A percentile compares a stretch with the other conserved stretches of the same genome.
phyloP scores from a whole-genome alignment of 2,113 vertebrate species.

The Rallus limicola region DNA sequence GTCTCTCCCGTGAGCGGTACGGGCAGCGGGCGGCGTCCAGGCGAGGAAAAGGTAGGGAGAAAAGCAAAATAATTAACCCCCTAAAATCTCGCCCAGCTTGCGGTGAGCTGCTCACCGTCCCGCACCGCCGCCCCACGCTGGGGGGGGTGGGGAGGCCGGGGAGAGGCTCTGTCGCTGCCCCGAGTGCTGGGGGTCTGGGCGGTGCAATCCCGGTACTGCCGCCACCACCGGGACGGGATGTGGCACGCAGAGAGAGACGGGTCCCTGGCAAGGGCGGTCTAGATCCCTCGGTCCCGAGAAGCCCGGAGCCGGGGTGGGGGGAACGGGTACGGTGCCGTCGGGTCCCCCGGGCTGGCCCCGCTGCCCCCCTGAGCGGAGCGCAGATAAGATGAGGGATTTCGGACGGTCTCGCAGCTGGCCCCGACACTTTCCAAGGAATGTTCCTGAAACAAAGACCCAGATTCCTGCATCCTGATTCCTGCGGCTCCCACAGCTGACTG shows the following conservation, averaged over 20 bases:
- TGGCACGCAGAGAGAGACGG: background rate
- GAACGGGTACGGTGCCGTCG: background rate
- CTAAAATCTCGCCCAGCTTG: background rate
- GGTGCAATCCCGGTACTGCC: background rate
- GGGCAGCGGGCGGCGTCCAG: background rate
- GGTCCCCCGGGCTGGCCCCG: background rate
- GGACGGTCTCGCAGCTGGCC: background rate
- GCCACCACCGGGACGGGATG: background rate
- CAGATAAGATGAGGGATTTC: background rate
- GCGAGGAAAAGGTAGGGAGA: background rate
- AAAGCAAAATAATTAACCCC: background rate
- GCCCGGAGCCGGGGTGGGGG: background rate
- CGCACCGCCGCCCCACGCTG: background rate
- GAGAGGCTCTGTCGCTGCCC: background rate
- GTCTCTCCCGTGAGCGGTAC: background rate
- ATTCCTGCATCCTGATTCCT: constrained; percentile 51
- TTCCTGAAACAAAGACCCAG: constrained; percentile 56
- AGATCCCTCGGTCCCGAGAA: background rate
- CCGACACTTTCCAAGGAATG: constrained; percentile 45
- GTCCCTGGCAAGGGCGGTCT: background rate
- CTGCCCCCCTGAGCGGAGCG: background rate
- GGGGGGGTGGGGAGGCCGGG: background rate
- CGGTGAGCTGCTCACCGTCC: background rate
- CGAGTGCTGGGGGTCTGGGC: background rate
- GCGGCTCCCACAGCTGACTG: background rate